Evolutionary conservation across 92 coral and sea anemone species (phyloP).

Genomic region (Porites cylindrica): DNA sequence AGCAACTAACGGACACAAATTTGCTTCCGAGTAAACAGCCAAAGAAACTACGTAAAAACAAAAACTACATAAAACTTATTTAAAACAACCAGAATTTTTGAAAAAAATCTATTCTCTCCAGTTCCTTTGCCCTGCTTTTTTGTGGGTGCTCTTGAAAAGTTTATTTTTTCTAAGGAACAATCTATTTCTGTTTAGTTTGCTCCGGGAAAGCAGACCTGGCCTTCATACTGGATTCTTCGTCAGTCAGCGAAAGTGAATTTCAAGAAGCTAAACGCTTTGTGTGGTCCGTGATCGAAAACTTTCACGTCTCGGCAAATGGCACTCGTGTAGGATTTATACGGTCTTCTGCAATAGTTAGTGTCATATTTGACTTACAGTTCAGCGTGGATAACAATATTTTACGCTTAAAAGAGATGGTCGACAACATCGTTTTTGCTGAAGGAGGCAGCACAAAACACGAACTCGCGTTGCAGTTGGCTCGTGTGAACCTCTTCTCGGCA

Average conservation of each 20-base stretch:
- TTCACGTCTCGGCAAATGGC: constrained; percentile 67
- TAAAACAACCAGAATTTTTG: too few relatives aligned
- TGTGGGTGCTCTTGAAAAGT: too few relatives aligned
- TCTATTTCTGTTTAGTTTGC: constrained; percentile 57
- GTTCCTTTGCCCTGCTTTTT: not conserved
- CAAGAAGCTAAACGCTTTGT: constrained; percentile 73
- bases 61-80: too few relatives aligned
- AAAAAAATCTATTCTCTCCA: too few relatives aligned
- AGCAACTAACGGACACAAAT: too few relatives aligned
- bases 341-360: constrained; percentile 57
- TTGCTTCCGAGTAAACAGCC: too few relatives aligned
- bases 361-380: constrained; percentile 58
- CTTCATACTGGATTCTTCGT: constrained; percentile 81
- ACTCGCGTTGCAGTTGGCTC: constrained; percentile 63
- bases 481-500: constrained; percentile 48
- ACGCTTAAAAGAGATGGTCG: constrained; percentile 48
- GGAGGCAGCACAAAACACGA: constrained; percentile 66
- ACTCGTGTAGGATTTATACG: constrained; percentile 83
- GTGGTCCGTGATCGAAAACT: constrained; percentile 67
- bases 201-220: constrained; percentile 76
- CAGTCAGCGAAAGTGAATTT: constrained; percentile 58
- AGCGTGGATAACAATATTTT: constrained; percentile 27
- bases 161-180: not conserved
- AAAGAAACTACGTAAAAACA: too few relatives aligned
- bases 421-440: constrained; percentile 35